Evolutionary conservation across 2,797 vertebrate genomes (phyloP).

Genomic region (Xiphorhynchus erythropygius): DNA sequence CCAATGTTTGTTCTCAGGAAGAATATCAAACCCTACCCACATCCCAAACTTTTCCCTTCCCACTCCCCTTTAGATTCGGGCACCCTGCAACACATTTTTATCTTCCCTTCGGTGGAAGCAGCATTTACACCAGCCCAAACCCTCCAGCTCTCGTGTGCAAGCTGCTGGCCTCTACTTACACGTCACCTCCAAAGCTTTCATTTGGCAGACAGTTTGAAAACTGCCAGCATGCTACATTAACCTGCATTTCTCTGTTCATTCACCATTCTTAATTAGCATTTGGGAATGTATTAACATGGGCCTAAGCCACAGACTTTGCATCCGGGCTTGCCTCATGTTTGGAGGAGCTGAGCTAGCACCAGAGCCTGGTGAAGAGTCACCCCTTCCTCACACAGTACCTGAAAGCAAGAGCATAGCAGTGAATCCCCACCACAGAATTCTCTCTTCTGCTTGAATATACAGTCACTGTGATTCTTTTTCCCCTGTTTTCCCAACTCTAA

Average conservation of each 20-base stretch:
- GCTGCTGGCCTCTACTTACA: not conserved
- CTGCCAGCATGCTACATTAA: not conserved
- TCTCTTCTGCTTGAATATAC: not conserved
- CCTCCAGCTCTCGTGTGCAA: not conserved
- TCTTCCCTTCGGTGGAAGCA: not conserved
- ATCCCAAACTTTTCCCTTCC: not conserved
- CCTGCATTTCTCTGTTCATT: slow-evolving; percentile 16
- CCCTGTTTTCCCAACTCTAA: not conserved
- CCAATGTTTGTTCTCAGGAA: not conserved
- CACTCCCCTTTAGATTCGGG: not conserved
- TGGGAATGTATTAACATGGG: not conserved
- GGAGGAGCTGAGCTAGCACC: not conserved
- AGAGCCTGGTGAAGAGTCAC: not conserved
- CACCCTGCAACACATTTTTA: not conserved
- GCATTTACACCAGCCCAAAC: not conserved
- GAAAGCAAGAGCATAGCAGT: not conserved
- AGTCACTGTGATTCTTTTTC: not conserved
- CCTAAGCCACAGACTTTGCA: slow-evolving; percentile 31
- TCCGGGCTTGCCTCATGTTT: not conserved
- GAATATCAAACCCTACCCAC: not conserved
- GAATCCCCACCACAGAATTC: not conserved
- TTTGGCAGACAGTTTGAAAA: slow-evolving; percentile 37
- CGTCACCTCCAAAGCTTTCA: not conserved
- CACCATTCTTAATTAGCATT: slow-evolving; percentile 23
- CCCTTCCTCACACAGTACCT: not conserved